Evolutionary conservation across 2,888 invertebrate genomes (phyloP), one percentile per base, ranked within the genome.

Genomic region (Esperia sulphurella): DNA sequence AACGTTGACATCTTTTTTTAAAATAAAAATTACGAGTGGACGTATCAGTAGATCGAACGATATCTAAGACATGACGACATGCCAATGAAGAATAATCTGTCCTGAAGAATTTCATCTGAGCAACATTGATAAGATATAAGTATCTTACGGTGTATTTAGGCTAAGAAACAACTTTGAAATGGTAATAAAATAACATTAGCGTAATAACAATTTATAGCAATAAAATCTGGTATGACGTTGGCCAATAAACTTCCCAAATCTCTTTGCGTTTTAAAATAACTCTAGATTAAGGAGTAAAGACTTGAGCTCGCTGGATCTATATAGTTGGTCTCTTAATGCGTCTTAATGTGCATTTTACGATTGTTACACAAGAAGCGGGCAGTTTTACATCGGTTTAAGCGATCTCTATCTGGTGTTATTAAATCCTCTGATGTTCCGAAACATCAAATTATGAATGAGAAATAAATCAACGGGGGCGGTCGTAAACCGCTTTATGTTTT

Each of bases 281-380:
- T 68, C 68, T 74, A 87, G 87, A 87, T 87, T 87, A 84, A 78
- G 83, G 80, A 45, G 76, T 81, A 75, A 75, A 83, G 78, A 75
- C 75, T 79, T 65, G 75, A 74, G 75, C 70, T 68, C 68, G 68
- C 63, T 65, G 75, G 70, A 73, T 75, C 77, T 72, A 75, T 21
- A 21, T 71, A 75, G 69, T 62, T 61, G 67, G 71, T 73, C 71
- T 80, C 76, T 83, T 87, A 87, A 88, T 88, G 89, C 87, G 75
- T 77, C 84, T 86, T 89, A 89, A 88, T 88, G 88, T 83, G 83
- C 74, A 86, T 88, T 89, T 89, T 89, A 89, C 83, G 88, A 83
- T 82, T 80, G 83, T 88, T 87, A 83, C 87, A 85, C 83, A 87
- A 87, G 83, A 84, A 71, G 78, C 75, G 75, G 75, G 78, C 83